Conservation (phyloP, 2,113 vertebrate genomes). For the Athene noctua region DNA sequence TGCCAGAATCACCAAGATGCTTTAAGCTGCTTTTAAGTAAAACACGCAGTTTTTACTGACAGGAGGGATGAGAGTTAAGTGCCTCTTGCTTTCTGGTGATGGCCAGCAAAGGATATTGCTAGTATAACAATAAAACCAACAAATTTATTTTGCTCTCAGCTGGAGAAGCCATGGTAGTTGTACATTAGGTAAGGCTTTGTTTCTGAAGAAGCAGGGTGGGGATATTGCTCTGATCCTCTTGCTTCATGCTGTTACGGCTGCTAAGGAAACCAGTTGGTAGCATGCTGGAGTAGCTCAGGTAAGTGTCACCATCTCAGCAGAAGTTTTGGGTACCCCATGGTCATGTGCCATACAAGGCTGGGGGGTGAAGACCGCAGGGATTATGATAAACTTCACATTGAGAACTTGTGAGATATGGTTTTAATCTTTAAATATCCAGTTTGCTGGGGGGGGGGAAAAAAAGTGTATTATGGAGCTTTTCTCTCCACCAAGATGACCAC, state of each 20-base stretch:
- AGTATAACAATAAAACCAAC: not conserved
- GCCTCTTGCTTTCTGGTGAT: not conserved
- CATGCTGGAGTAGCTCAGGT: accelerated
- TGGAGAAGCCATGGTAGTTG: not conserved
- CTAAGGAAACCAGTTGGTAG: not conserved
- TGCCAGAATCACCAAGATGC: not conserved
- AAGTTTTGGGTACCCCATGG: not conserved
- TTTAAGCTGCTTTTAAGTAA: not conserved
- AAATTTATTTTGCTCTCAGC: not conserved
- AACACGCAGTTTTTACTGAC: not conserved
- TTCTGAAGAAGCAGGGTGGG: not conserved
- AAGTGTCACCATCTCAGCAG: not conserved
- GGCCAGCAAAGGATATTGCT: not conserved
- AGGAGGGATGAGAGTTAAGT: not conserved
- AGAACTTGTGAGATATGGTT: not conserved
- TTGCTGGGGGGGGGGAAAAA: not conserved
- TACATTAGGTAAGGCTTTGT: not conserved
- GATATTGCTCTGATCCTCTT: not conserved
- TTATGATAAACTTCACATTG: not conserved
- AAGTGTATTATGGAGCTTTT: not conserved
- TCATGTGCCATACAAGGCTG: accelerated
- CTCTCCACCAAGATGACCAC: accelerated
- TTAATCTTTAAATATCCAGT: not conserved
- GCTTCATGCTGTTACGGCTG: not conserved
- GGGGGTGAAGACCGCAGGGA: not conserved